A percentile compares a stretch with the other conserved stretches of the same genome.
Conservation (phyloP, 2,888 invertebrate species). For the Thumatha senex region DNA sequence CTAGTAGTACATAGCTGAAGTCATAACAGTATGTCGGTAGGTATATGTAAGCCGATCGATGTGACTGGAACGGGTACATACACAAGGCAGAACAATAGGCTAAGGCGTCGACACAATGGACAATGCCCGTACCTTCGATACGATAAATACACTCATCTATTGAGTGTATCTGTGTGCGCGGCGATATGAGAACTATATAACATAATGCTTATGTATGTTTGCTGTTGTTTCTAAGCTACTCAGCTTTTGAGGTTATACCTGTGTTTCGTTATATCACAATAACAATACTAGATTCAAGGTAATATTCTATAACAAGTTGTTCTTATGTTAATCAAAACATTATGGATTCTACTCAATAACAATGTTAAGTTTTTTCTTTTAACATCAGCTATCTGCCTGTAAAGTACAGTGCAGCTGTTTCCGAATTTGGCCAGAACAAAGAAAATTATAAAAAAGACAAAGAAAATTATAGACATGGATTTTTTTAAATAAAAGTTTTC, state of each 20-base stretch:
- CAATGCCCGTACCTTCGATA: conserved; percentile 72
- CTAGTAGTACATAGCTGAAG: conserved; percentile 50
- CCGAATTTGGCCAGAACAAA: too few relatives aligned
- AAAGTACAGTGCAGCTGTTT: too few relatives aligned
- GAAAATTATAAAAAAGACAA: too few relatives aligned
- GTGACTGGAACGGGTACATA: conserved; percentile 56
- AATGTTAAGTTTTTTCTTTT: too few relatives aligned
- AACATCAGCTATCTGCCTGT: too few relatives aligned
- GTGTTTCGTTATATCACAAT: neutral
- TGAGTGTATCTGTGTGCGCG: conserved; percentile 63
- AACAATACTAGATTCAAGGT: neutral
- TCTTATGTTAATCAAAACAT: too few relatives aligned
- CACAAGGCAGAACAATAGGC: conserved; percentile 69
- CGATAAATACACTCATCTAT: conserved; percentile 71
- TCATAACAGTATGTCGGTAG: conserved; percentile 62
- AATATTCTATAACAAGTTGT: too few relatives aligned
- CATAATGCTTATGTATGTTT: conserved; percentile 48
- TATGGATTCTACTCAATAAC: too few relatives aligned
- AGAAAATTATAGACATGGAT: too few relatives aligned
- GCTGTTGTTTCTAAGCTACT: conserved; percentile 35
- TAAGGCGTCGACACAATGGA: conserved; percentile 77
- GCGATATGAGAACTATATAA: conserved; percentile 53
- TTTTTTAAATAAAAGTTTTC: too few relatives aligned
- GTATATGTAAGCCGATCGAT: conserved; percentile 63
- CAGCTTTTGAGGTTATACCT: conserved; percentile 13